Conservation (phyloP, 2,888 invertebrate genomes). For the Monoplex corrugatus region DNA sequence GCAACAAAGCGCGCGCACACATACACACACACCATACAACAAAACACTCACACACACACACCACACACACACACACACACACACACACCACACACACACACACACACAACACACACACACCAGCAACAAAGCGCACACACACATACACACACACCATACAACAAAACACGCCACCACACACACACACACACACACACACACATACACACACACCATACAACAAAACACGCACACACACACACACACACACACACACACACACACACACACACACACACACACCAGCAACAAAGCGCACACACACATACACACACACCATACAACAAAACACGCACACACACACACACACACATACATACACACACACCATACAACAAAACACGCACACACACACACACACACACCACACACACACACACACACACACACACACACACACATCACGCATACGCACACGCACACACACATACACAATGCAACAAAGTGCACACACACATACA, state of each 20-base stretch:
- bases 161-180: too few relatives aligned
- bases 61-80: background rate
- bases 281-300: background rate
- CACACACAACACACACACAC: too few relatives aligned
- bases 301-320: background rate
- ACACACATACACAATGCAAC: background rate
- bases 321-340: background rate
- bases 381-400: too few relatives aligned
- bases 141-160: too few relatives aligned
- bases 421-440: too few relatives aligned
- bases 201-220: background rate
- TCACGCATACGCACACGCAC: background rate
- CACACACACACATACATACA: too few relatives aligned
- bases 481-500: background rate
- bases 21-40: background rate
- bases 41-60: slow-evolving; percentile 13
- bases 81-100: background rate
- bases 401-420: too few relatives aligned
- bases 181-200: background rate
- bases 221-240: too few relatives aligned
- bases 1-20: background rate
- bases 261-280: background rate
- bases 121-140: too few relatives aligned
- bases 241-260: background rate
- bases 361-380: too few relatives aligned